A percentile compares a stretch with the other conserved stretches of the same genome.
phyloP scores from a whole-genome alignment of 2,888 invertebrate genomes.

The Geotrupes spiniger region DNA sequence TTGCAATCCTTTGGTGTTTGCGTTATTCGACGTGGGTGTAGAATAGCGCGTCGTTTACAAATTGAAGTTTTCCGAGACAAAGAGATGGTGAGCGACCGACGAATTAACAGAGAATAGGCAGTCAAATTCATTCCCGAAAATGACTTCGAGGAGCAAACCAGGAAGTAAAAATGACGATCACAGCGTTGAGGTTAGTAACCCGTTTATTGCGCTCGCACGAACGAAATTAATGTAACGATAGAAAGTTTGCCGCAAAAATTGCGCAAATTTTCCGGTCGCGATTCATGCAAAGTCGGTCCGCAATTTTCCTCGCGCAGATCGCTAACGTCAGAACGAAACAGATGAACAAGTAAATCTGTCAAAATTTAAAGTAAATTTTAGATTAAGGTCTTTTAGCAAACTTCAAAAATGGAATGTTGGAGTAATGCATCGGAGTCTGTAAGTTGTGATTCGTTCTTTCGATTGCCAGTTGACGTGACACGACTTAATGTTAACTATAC shows the following conservation, averaged over 20 bases:
- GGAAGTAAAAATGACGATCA: constrained; percentile 64
- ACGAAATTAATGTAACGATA: neutral
- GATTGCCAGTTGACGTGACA: no score
- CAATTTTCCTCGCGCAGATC: neutral
- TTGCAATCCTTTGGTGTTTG: neutral
- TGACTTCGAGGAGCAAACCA: constrained; percentile 60
- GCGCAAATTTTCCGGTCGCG: constrained; percentile 1
- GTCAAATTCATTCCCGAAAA: constrained; percentile 33
- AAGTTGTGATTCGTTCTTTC: constrained; percentile 20
- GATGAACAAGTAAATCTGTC: constrained; percentile 28
- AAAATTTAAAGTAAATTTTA: constrained; percentile 39
- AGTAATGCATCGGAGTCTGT: constrained; percentile 41
- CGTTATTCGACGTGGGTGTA: constrained; percentile 7
- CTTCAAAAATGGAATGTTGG: constrained; percentile 39
- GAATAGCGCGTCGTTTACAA: neutral
- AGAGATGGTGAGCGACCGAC: constrained; percentile 3
- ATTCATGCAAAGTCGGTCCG: neutral
- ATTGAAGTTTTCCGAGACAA: neutral
- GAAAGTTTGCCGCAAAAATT: no score
- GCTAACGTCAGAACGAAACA: constrained; percentile 14
- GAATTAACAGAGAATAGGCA: neutral
- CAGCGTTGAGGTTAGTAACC: constrained; percentile 59
- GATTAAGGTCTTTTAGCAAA: constrained; percentile 17
- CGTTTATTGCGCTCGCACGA: neutral
- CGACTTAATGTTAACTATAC: no score